Percentiles rank a stretch among this genome's conserved stretches.
phyloP scores from a whole-genome alignment of 2,113 vertebrate species.

The Micronycteris hirsuta region DNA sequence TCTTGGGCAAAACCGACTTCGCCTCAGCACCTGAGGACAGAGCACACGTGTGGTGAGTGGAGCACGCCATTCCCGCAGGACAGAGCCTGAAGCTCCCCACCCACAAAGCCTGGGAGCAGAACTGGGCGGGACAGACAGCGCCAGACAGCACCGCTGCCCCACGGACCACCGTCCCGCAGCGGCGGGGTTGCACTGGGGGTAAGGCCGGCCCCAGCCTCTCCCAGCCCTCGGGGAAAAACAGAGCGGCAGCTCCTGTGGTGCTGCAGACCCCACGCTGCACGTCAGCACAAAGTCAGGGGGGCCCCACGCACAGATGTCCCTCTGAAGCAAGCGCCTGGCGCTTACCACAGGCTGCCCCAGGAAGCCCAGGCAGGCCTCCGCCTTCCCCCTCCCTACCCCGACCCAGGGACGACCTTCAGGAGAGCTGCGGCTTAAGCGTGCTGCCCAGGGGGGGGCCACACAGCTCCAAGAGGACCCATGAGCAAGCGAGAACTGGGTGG shows the following conservation, averaged over 20 bases:
- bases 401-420: neutral
- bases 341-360: neutral
- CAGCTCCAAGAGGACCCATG: neutral
- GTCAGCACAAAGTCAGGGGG: fast-evolving
- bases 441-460: neutral
- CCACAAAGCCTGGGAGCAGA: neutral
- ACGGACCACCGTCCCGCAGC: too few relatives aligned
- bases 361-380: neutral
- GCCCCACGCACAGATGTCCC: neutral
- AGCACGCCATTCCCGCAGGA: neutral
- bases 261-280: neutral
- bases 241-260: neutral
- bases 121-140: too few relatives aligned
- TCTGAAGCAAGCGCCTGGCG: neutral
- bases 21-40: slow-evolving; percentile 77
- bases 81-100: neutral
- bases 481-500: neutral
- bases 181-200: too few relatives aligned
- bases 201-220: too few relatives aligned
- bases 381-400: neutral
- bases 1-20: slow-evolving; percentile 86
- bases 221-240: neutral
- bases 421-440: neutral
- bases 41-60: fast-evolving
- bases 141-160: neutral